Evolutionary conservation across 2,888 invertebrate species (phyloP).

Genomic region (Syrista parreyssii): DNA sequence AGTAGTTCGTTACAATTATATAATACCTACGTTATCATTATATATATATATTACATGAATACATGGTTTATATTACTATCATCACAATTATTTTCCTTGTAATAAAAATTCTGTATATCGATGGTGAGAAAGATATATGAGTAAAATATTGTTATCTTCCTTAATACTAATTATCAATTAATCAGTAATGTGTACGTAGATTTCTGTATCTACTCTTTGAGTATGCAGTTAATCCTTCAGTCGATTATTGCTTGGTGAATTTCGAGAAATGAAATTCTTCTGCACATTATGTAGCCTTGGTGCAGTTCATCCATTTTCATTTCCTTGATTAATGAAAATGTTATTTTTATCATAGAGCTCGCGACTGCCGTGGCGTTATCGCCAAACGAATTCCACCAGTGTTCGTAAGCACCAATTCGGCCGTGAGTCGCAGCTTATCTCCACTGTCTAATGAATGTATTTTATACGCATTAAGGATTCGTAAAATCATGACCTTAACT

Average conservation of each 20-base stretch:
- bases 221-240: background rate
- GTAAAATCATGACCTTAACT: slow-evolving; percentile 62
- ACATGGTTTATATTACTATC: too few species aligned
- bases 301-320: background rate
- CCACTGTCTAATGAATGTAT: slow-evolving; percentile 61
- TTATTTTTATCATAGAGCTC: background rate
- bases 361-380: slow-evolving; percentile 34
- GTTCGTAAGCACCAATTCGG: slow-evolving; percentile 66
- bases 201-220: background rate
- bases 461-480: slow-evolving; percentile 62
- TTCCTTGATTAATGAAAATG: background rate
- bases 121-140: background rate
- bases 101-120: background rate
- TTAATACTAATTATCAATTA: background rate
- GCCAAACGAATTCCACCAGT: slow-evolving; percentile 49
- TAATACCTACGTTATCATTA: background rate
- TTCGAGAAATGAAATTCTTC: background rate
- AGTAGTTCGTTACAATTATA: background rate
- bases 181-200: background rate
- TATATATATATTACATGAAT: too few species aligned
- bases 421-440: slow-evolving; percentile 63
- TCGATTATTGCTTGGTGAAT: background rate
- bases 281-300: background rate
- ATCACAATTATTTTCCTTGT: background rate
- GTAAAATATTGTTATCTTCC: background rate